Base-by-base conservation (phyloP, 2,797 vertebrate species). In the Picus viridis region DNA sequence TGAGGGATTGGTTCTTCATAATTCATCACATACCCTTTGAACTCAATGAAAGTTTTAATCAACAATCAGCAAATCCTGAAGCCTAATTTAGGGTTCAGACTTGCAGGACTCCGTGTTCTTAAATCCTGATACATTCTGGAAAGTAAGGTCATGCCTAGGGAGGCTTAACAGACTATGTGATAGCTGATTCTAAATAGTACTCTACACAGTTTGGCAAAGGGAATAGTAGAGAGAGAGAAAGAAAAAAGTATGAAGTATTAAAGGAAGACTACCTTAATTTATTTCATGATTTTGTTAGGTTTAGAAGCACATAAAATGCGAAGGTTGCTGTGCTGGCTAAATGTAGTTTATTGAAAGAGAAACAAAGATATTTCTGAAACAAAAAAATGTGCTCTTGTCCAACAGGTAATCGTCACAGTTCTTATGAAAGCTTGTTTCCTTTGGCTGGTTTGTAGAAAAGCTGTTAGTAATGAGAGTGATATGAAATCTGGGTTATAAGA, bases 381-480 rank as follows among this genome's bases (percentile, higher is more conserved):
- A 77, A 74, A 85, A 47, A 47, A 81, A 47, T 6, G 10, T 89
- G 10, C 54, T 58, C 2, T 2, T 45, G 51, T 67, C 72, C 65
- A 89, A 32, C 86, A 94, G 91, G 72, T 94, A 86, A 70, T 90
- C 73, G 61, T 27, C 63, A 39, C 41, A 36, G 47, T 27, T 45
- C 72, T 90, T 86, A 56, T 1, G 6, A 59, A 75, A 89, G 56
- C n/a, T 74, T 45, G 61, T 90, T 95, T 94, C 85, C 56, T 92
- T 93, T 88, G 72, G 65, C 75, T 67, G 19, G 81, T 85, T 86
- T 88, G 10, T 67, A 88, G 57, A 78, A 85, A 90, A 90, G 53
- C 58, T 68, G 67, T 89, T 95, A 72, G 65, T 84, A 75, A 24
- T 67, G 26, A 71, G 41, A 71, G 39, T 86, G 75, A 76, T 90